Conservation (phyloP, 2,113 vertebrate genomes). For the Synodontis membranacea region DNA sequence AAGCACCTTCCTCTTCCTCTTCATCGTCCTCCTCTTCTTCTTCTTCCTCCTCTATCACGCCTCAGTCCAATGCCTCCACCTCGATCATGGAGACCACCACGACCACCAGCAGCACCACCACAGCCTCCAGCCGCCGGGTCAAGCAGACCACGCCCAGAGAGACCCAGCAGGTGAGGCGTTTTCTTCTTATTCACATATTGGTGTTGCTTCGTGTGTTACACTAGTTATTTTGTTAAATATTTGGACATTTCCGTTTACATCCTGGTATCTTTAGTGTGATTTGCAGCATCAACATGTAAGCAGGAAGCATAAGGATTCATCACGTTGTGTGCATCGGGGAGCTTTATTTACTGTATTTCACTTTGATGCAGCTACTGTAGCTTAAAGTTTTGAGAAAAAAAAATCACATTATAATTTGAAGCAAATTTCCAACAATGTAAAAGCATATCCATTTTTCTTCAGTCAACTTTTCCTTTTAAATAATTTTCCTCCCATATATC, state of each 20-base stretch:
- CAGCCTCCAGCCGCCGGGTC: constrained; percentile 87
- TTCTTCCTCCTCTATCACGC: constrained; percentile 87
- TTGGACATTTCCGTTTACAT: background rate
- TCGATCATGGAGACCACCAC: constrained; percentile 98
- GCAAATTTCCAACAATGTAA: background rate
- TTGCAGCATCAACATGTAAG: background rate
- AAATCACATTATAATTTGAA: background rate
- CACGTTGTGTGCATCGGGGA: background rate
- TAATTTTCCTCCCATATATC: too few species aligned
- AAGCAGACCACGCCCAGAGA: constrained; percentile 90
- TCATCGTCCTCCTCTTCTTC: constrained; percentile 82
- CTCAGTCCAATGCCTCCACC: constrained; percentile 93
- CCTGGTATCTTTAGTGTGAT: background rate
- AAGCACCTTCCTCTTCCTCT: constrained; percentile 69
- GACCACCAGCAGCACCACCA: constrained; percentile 90
- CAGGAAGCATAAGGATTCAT: background rate
- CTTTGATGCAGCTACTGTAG: background rate
- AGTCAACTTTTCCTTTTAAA: too few species aligned
- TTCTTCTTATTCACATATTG: background rate
- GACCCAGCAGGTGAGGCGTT: constrained; percentile 82
- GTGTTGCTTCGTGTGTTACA: too few species aligned
- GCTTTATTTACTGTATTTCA: background rate
- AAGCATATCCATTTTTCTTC: background rate
- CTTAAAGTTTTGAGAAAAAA: background rate
- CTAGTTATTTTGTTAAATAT: too few species aligned